Conservation (phyloP, 2,797 vertebrate species). For the Novumbra hubbsi region DNA sequence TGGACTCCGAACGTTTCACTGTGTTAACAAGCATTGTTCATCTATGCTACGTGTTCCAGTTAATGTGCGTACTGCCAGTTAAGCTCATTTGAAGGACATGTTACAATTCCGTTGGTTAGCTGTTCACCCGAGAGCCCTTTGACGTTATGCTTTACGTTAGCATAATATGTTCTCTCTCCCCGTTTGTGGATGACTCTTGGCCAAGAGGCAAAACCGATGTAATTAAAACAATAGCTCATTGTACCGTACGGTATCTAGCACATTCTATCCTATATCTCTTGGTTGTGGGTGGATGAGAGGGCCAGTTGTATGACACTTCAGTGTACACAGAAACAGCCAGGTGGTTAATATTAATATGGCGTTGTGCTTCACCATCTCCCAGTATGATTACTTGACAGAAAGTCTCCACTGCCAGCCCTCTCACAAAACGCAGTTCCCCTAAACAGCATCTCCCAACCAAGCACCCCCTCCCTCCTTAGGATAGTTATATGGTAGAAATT, state of each 20-base stretch:
- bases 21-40: neutral
- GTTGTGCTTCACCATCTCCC: slow-evolving; percentile 4
- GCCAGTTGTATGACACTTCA: neutral
- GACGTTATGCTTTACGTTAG: neutral
- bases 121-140: neutral
- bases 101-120: neutral
- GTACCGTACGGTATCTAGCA: neutral
- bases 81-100: neutral
- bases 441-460: slow-evolving; percentile 5
- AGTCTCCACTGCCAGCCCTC: neutral
- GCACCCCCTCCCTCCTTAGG: neutral
- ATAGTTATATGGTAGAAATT: slow-evolving; percentile 7
- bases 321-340: neutral
- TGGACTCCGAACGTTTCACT: neutral
- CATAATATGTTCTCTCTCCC: neutral
- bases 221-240: neutral
- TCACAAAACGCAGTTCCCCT: neutral
- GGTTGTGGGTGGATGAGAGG: slow-evolving; percentile 12
- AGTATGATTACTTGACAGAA: neutral
- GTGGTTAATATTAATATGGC: slow-evolving; percentile 14
- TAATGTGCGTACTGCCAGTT: neutral
- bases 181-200: neutral
- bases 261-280: neutral
- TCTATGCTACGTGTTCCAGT: neutral
- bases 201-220: neutral